These are phyloP conservation scores for Centrocercus urophasianus DNA, from an alignment of 2,113 vertebrate species.

Conservation along the genomic window DNA sequence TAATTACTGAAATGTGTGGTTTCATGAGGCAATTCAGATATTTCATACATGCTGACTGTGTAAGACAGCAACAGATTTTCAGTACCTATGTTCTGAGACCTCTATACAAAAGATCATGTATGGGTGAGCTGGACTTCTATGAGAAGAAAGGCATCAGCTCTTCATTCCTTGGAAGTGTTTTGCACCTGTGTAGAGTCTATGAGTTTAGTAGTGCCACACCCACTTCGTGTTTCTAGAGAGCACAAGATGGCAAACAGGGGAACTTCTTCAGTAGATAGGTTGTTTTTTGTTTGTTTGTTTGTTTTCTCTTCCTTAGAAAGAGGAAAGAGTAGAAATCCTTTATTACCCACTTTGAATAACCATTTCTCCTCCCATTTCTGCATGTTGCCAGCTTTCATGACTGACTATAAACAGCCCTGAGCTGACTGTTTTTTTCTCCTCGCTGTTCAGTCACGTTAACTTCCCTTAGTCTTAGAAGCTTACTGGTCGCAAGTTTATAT, in stretches of 20 bases:
- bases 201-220: not conserved
- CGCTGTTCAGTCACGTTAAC: not conserved
- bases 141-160: not conserved
- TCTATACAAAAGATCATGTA: not conserved
- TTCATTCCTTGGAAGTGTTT: not conserved
- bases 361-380: not conserved
- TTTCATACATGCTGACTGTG: not conserved
- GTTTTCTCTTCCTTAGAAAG: not conserved
- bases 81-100: not conserved
- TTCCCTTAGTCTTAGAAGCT: not conserved
- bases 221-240: not conserved
- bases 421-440: not conserved
- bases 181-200: not conserved
- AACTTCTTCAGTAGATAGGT: not conserved
- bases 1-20: not conserved
- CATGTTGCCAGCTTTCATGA: not conserved
- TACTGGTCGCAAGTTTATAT: not conserved
- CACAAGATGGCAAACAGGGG: not conserved
- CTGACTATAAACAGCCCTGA: not conserved
- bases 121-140: not conserved
- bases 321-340: rapidly evolving
- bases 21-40: not conserved
- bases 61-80: not conserved
- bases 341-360: not conserved
- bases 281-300: too few species aligned